phyloP scores from a whole-genome alignment of 1,140 invertebrate species.

The Centruroides sculpturatus region DNA sequence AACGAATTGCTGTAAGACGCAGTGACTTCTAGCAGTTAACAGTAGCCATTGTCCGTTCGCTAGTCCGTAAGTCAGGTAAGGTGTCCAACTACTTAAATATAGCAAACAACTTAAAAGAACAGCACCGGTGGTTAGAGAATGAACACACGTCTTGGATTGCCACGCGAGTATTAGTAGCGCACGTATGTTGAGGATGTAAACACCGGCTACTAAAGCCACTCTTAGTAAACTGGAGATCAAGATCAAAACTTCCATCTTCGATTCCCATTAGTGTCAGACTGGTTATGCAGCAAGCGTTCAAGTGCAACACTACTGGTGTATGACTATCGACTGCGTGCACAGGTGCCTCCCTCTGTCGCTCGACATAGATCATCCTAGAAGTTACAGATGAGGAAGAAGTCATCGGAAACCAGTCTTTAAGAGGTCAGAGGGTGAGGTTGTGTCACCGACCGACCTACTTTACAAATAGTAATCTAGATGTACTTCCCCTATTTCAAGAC shows the following conservation, averaged over 20 bases:
- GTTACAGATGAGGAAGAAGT: too few species aligned
- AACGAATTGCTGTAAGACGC: conserved; percentile 16
- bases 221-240: conserved; percentile 10
- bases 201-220: conserved; percentile 4
- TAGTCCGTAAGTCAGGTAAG: conserved; percentile 15
- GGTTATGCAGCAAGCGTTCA: too few species aligned
- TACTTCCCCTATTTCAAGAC: too few species aligned
- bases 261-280: too few species aligned
- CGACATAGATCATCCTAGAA: too few species aligned
- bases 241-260: conserved; percentile 8
- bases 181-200: conserved; percentile 11
- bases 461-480: too few species aligned
- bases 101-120: conserved; percentile 9
- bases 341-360: too few species aligned
- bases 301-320: too few species aligned
- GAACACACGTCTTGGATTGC: conserved; percentile 7
- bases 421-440: too few species aligned
- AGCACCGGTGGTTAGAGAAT: conserved; percentile 8
- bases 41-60: conserved; percentile 17
- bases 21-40: conserved; percentile 12
- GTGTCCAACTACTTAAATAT: conserved; percentile 15
- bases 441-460: too few species aligned
- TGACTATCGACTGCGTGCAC: too few species aligned
- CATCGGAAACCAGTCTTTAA: too few species aligned
- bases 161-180: conserved; percentile 6